Evolutionary conservation across 2,888 invertebrate species (phyloP), one percentile per base, ranked within the genome.

Genomic region (Andrena praecox): DNA sequence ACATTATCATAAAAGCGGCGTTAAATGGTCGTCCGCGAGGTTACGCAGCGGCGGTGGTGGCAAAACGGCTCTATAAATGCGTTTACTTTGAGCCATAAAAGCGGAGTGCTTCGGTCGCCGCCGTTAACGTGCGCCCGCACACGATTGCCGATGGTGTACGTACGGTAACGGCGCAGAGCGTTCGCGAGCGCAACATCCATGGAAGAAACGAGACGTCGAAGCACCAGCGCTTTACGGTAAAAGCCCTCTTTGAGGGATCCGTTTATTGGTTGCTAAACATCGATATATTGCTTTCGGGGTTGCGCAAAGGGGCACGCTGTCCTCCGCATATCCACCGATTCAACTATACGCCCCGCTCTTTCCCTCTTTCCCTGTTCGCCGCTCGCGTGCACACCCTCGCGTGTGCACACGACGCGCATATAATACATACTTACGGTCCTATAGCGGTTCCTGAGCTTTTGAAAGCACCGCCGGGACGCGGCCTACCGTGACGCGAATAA

Each of bases 201-300:
- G 88, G 85, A 90, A 89, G 87, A 85, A 86, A 82, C 86, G 89
- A 82, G 87, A 87, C 87, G 87, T 89, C 91, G 91, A 91, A 91
- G 92, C 92, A 92, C 88, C 76, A 24, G 5, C 92, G 92, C 91
- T 93, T 92, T 92, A 92, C 89, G 90, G 92, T 93, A 92, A 93
- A 93, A 93, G 93, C 93, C 90, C 93, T 92, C 93, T 93, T 93
- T 93, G 93, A 93, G 91, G 91, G 93, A 93, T 93, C 92, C 93
- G 92, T 93, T 93, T 93, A 93, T 93, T 93, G 93, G 93, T 93
- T 93, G 93, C 93, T 93, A 93, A 93, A 93, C 93, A 93, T 93
- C 93, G 92, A 93, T 93, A 93, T 93, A 93, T 93, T 93, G 93
- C 93, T 92, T 92, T 92, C 89, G 88, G 90, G 87, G 88, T 89